Evolutionary conservation across 2,888 invertebrate species (phyloP).

Genomic region (Shargacucullia verbasci): DNA sequence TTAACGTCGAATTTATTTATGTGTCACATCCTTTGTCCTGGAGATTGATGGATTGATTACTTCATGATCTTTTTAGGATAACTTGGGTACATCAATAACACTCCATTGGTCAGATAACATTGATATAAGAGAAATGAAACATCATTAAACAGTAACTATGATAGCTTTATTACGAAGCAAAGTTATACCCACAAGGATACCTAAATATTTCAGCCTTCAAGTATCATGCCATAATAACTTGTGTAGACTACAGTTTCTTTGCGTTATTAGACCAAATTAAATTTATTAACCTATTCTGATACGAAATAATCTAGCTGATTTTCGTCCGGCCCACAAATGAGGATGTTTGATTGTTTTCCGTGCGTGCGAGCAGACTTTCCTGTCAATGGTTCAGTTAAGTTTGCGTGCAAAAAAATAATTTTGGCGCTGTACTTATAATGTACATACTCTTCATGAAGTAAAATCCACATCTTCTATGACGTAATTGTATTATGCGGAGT

Average conservation of each 20-base stretch:
- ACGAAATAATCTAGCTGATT: slow-evolving; percentile 37
- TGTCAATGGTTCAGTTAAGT: slow-evolving; percentile 43
- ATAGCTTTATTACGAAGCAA: background rate
- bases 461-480: slow-evolving; percentile 10
- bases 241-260: slow-evolving; percentile 26
- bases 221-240: slow-evolving; percentile 8
- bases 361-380: slow-evolving; percentile 52
- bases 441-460: background rate
- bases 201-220: background rate
- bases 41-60: slow-evolving; percentile 21
- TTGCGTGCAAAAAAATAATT: slow-evolving; percentile 24
- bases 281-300: slow-evolving; percentile 17
- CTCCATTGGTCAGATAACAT: background rate
- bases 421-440: slow-evolving; percentile 4
- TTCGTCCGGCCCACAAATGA: slow-evolving; percentile 47
- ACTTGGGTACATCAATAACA: too few relatives aligned
- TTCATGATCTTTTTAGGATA: background rate
- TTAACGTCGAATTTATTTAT: slow-evolving; percentile 30
- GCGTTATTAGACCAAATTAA: slow-evolving; percentile 28
- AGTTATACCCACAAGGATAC: too few relatives aligned
- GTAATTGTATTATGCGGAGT: slow-evolving; percentile 14
- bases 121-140: slow-evolving; percentile 4
- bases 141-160: slow-evolving; percentile 1
- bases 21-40: slow-evolving; percentile 11
- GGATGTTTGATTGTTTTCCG: slow-evolving; percentile 54